Base-by-base conservation (phyloP, 2,113 vertebrate genomes). In the Pica pica region DNA sequence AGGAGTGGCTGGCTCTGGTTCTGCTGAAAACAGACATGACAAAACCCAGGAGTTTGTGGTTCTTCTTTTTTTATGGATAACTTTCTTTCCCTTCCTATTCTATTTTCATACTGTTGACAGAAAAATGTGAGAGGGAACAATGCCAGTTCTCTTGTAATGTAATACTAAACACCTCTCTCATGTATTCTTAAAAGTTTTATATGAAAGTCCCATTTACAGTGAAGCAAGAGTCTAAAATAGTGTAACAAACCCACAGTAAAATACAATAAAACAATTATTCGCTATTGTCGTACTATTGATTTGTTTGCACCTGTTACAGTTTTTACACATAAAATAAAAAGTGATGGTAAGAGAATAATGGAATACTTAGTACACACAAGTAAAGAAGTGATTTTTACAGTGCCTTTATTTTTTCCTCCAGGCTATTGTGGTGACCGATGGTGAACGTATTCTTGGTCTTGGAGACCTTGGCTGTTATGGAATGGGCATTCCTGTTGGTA, bases 401-500 rank as follows among this genome's bases (percentile, higher is more conserved):
- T 74, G 44, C 31, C 65, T 78, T 56, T 63, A 21, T 79, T 92
- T 47, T 69, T 92, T 91, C 70, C 44, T 92, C 39, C 44, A 99
- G 99, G 99, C 99, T 68, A 93, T 99, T 86, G 99, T 99, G 82
- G 98, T 99, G 94, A 99, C 99, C 4, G 99, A 99, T 13, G 99
- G 99, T 81, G 99, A 99, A 89, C 98, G 99, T 88, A 99, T 99
- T 95, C 98, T 99, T 85, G 99, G 99, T 49, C 98, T 99, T 73
- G 99, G 99, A 92, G 99, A 99, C 97, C 98, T 99, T 83, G 99
- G 99, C 83, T 99, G 99, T 90, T 98, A 99, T 46, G 99, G 99
- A 31, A 99, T 99, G 99, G 99, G 99, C 86, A 99, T 99, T 97
- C 99, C 99, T 9, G 99, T 99, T 89, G 99, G 99, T 37, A 99